Base-by-base conservation (phyloP, 2,113 vertebrate species). In the Macaca nemestrina region DNA sequence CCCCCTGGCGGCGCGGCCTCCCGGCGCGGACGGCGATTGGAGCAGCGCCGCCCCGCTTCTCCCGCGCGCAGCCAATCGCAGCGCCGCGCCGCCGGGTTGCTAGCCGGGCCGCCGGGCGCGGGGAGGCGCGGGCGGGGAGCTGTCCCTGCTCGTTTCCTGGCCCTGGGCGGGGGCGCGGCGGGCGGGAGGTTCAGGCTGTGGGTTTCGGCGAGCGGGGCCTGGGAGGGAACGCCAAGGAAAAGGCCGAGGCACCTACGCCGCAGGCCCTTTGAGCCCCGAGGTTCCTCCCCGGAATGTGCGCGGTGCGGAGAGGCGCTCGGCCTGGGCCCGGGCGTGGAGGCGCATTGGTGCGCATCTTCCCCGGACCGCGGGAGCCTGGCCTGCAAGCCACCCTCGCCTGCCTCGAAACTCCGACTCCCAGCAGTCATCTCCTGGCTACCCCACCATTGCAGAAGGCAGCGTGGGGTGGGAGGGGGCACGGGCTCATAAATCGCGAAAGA, bases 71-170 rank as follows among this genome's bases (percentile, higher is more conserved):
- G 96, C 97, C 96, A 96, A 96, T 96, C 59, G 90, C 98, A 95
- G 91, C 79, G 75, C 96, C 38, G 95, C 90, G 94, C 97, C 23
- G 48, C 93, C 86, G 45, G 87, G 98, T 99, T 98, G 98, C 98
- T 98, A 98, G 95, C 98, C 94, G 3, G 84, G 38, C 84, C 3
- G 79, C 4, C 14, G 8, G 55, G 57, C 27, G 76, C 48, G 32
- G 78, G 92, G 48, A 95, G 94, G 96, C 3, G 32, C 97, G 91
- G 6, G 35, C 89, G 95, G 96, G 97, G 70, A 94, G 87, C 98
- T 98, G 98, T 98, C 98, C 96, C 95, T 93, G 97, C 98, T 97
- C n/a, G 17, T 98, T 98, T 98, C 98, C 98, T 98, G 97, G 96
- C 96, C 57, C 4, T 75, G 38, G 93, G 95, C 88, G 90, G 59